These are phyloP conservation scores for Drosophila cyrtoloma DNA, from an alignment of 2,888 invertebrate genomes.

Conservation along the genomic window DNA sequence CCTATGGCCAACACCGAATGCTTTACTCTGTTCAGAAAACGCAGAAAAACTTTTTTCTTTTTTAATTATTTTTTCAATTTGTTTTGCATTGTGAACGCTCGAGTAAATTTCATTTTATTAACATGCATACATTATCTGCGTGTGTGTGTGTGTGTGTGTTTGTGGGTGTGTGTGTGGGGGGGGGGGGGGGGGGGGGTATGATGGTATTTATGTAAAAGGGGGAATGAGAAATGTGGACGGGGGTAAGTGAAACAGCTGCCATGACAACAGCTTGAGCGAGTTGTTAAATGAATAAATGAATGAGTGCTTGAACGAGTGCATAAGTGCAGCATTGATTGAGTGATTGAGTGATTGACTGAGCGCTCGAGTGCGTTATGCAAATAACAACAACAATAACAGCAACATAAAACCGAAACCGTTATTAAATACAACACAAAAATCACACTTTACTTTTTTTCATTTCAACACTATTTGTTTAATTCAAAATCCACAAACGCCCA, in stretches of 20 bases:
- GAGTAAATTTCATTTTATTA: constrained; percentile 58
- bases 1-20: not conserved
- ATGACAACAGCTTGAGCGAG: constrained; percentile 52
- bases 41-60: not conserved
- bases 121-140: constrained; percentile 29
- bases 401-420: constrained; percentile 1
- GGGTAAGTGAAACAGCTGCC: constrained; percentile 22
- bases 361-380: constrained; percentile 63
- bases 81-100: constrained; percentile 49
- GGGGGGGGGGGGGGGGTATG: not conserved
- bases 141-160: too few species aligned
- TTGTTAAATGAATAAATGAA: constrained; percentile 38
- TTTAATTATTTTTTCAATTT: constrained; percentile 29
- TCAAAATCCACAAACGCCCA: constrained; percentile 27
- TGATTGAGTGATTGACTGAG: constrained; percentile 42
- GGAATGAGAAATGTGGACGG: not conserved
- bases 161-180: not conserved
- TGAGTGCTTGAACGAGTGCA: constrained; percentile 13
- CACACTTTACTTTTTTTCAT: not conserved
- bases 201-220: not conserved
- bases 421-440: constrained; percentile 6
- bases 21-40: not conserved
- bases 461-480: constrained; percentile 35
- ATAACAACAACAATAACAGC: constrained; percentile 33
- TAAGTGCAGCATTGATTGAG: constrained; percentile 43